Base-by-base conservation (phyloP, 2,888 invertebrate genomes). In the Brachylomia viminalis region DNA sequence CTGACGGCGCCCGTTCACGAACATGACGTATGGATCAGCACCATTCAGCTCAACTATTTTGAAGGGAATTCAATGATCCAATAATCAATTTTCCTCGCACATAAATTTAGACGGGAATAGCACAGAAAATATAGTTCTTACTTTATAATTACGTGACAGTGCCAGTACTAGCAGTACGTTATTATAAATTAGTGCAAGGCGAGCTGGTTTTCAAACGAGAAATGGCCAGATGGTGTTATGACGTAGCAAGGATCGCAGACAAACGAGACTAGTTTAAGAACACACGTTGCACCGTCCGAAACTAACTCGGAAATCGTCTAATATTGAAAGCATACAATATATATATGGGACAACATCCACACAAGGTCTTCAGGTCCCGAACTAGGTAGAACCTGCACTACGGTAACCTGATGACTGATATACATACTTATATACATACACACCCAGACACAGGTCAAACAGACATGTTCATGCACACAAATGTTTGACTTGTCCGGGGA, bases 101-200 rank as follows among this genome's bases (percentile, higher is more conserved):
- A 42, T 49, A 54, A 30, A 17, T 15, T 45, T 15, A 30, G 17
- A 47, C 49, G 7, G n/a, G 10, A 76, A 76, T 82, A 82, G 56
- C 20, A 49, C n/a, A 69, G 58, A 49, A 69, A 52, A 68, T 47
- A 56, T 7, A 58, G 27, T 82, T 64, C 17, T 33, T 56, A 33
- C 2, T 61, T 23, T 54, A 56, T 59, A n/a, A 65, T 61, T 42
- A 52, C n/a, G 27, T 61, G n/a, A 54, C 54, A 61, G 23, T 81
- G 54, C 33, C 49, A 59, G n/a, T 65, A 58, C 23, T 56, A 30
- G 23, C 6, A 73, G 56, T 23, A 54, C n/a, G 33, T 58, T 75
- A 56, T 67, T 85, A 47, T 82, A 68, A 73, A 76, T 72, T 81
- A 74, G 72, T 68, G 73, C 83, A 85, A 85, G 85, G 85, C n/a